These are phyloP conservation scores for Halichondria panicea DNA, from an alignment of 37 sponge, comb jelly and placozoan species.

Conservation along the genomic window DNA sequence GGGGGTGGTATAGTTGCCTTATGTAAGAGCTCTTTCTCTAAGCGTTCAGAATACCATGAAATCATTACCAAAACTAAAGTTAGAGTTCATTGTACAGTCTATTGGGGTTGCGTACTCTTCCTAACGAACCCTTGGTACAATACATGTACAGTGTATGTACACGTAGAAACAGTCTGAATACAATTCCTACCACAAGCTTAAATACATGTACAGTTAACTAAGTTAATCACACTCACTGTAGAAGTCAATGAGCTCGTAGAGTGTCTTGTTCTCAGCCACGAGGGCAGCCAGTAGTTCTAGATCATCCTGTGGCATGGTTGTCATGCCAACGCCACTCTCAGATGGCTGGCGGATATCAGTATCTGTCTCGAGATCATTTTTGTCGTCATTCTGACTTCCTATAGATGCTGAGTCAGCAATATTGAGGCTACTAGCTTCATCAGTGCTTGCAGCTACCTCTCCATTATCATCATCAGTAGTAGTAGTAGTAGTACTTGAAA, in stretches of 20 bases:
- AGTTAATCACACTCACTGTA: constrained; percentile 20
- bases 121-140: neutral
- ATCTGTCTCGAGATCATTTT: neutral
- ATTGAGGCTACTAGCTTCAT: too few relatives aligned
- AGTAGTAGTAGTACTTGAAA: too few relatives aligned
- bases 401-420: too few relatives aligned
- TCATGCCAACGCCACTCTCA: neutral
- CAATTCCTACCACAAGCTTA: neutral
- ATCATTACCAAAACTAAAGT: neutral
- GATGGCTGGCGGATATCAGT: neutral
- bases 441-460: too few relatives aligned
- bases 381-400: neutral
- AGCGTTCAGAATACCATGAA: neutral
- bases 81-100: neutral
- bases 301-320: neutral
- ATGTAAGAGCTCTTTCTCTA: neutral
- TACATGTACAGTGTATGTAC: too few relatives aligned
- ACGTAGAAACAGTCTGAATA: too few relatives aligned
- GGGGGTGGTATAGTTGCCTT: neutral
- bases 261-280: neutral
- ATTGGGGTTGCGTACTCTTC: too few relatives aligned
- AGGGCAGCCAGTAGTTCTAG: neutral
- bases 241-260: constrained; percentile 34
- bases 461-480: too few relatives aligned
- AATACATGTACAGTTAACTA: neutral